Percentiles rank a stretch among this genome's conserved stretches.
Conservation (phyloP, 1,140 invertebrate genomes). For the Neelides sp. region DNA sequence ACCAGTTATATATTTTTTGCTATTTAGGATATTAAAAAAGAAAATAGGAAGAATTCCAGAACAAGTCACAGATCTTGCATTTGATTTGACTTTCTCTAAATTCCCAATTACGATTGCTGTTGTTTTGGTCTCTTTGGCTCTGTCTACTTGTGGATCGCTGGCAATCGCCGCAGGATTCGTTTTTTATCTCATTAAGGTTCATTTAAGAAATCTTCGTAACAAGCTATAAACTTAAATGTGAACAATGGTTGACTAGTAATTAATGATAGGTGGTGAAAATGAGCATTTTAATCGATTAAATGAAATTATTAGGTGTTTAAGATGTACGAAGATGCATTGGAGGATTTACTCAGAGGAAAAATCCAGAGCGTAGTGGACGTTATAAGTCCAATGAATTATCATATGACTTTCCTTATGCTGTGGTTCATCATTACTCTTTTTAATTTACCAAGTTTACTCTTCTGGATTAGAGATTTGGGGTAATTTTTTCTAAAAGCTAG, state of each 20-base stretch:
- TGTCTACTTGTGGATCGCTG: constrained; percentile 22
- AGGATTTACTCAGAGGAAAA: constrained; percentile 18
- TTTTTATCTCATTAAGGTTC: constrained; percentile 21
- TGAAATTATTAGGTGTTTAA: constrained; percentile 30
- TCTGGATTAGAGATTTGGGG: constrained; percentile 20
- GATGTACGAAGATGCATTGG: constrained; percentile 26
- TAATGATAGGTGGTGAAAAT: no score
- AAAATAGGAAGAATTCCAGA: constrained; percentile 19
- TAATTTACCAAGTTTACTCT: constrained; percentile 18
- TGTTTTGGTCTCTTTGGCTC: constrained; percentile 13
- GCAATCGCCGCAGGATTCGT: constrained; percentile 15
- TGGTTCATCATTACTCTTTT: constrained; percentile 17
- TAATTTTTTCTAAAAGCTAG: constrained; percentile 7
- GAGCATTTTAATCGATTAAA: no score
- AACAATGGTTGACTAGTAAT: no score
- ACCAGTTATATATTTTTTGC: neutral
- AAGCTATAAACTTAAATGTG: no score
- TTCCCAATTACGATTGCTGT: constrained; percentile 23
- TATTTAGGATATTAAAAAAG: constrained; percentile 14
- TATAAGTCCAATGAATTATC: constrained; percentile 25
- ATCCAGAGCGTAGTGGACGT: constrained; percentile 10
- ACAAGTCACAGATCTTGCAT: constrained; percentile 22
- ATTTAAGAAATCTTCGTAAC: no score
- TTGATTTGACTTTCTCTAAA: constrained; percentile 21
- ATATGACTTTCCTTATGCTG: constrained; percentile 14